Percentiles rank a stretch among this genome's conserved stretches.
phyloP scores from a whole-genome alignment of 1,140 invertebrate genomes.

The Drosophila serrata region DNA sequence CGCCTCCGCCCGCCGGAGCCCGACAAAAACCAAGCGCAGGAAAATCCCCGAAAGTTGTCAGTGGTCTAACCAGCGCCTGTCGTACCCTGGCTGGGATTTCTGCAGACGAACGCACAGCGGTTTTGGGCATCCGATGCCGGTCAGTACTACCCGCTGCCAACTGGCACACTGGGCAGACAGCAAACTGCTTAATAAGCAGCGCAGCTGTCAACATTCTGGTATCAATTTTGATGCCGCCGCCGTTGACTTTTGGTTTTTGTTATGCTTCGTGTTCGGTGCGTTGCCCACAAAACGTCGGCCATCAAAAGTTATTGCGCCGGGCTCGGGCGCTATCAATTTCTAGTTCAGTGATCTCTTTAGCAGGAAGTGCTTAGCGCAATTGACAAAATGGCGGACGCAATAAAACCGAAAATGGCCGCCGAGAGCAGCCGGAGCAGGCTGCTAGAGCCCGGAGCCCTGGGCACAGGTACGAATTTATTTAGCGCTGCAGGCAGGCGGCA shows the following conservation, averaged over 20 bases:
- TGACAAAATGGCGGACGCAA: slow-evolving; percentile 58
- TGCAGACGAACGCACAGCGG: not conserved
- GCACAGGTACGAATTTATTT: slow-evolving; percentile 62
- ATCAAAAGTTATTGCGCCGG: slow-evolving; percentile 71
- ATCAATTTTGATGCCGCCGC: slow-evolving; percentile 39
- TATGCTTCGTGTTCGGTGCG: slow-evolving; percentile 10
- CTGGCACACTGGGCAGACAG: slow-evolving; percentile 9
- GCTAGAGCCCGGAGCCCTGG: slow-evolving; percentile 5
- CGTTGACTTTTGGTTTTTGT: slow-evolving; percentile 24
- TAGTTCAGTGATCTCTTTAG: slow-evolving; percentile 71
- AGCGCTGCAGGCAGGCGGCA: slow-evolving; percentile 66
- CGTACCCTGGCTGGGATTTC: slow-evolving; percentile 8
- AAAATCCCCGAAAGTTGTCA: slow-evolving; percentile 6
- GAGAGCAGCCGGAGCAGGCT: slow-evolving; percentile 39
- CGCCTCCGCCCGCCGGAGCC: slow-evolving; percentile 1
- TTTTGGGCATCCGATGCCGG: too few species aligned
- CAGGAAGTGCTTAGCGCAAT: slow-evolving; percentile 61
- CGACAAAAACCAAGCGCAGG: slow-evolving; percentile 19
- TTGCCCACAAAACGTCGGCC: slow-evolving; percentile 41
- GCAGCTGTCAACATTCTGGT: slow-evolving; percentile 66
- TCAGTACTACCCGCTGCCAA: slow-evolving; percentile 3
- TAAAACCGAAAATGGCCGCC: slow-evolving; percentile 61
- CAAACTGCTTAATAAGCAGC: slow-evolving; percentile 79
- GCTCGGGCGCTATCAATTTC: slow-evolving; percentile 71
- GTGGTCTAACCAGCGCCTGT: slow-evolving; percentile 1